Evolutionary conservation across 2,113 vertebrate species (phyloP).

Genomic region (Turnix velox): DNA sequence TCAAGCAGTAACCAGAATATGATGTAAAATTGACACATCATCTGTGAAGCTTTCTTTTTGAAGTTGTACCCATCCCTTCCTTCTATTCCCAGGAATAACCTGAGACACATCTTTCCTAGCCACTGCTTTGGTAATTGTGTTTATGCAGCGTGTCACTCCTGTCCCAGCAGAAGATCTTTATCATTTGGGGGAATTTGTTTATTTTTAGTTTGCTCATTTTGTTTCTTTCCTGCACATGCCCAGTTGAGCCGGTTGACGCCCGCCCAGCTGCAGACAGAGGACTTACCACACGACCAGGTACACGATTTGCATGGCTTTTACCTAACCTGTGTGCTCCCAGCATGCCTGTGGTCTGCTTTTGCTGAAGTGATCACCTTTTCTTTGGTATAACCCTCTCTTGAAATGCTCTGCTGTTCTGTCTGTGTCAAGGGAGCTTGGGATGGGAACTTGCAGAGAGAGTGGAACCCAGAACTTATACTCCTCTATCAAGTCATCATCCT

Average conservation of each 20-base stretch:
- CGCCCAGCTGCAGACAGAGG: slow-evolving; percentile 91
- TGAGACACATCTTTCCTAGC: background rate
- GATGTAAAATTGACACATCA: background rate
- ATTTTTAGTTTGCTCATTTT: slow-evolving; percentile 69
- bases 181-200: slow-evolving; percentile 57
- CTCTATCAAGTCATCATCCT: accelerated
- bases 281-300: slow-evolving; percentile 93
- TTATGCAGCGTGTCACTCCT: slow-evolving; percentile 44
- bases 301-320: slow-evolving; percentile 31
- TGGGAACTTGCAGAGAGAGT: background rate
- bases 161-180: background rate
- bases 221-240: slow-evolving; percentile 62
- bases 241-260: slow-evolving; percentile 93
- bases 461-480: background rate
- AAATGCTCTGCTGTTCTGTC: background rate
- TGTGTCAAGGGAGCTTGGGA: accelerated
- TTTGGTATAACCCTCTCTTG: background rate
- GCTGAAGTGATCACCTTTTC: background rate
- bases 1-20: background rate
- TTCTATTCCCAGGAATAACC: background rate
- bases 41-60: background rate
- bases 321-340: background rate
- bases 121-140: slow-evolving; percentile 35
- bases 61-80: background rate
- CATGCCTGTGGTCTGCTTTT: background rate